These are phyloP conservation scores for Otolemur garnettii DNA, from an alignment of 2,113 vertebrate genomes.

Conservation along the genomic window DNA sequence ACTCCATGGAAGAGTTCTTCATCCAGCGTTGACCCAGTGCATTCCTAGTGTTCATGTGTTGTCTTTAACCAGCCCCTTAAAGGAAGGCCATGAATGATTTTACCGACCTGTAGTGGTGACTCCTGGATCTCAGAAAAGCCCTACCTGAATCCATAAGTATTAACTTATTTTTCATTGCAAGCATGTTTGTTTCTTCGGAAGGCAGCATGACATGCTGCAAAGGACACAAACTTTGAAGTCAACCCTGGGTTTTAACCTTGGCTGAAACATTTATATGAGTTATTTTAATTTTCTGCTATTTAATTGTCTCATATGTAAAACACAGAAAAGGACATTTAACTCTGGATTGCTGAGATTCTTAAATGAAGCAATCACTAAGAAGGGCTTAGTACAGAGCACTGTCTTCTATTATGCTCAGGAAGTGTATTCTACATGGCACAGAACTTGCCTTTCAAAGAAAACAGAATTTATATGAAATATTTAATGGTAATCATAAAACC, in stretches of 20 bases:
- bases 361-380: conserved; percentile 35
- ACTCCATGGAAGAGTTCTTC: neutral
- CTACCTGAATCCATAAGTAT: neutral
- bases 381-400: neutral
- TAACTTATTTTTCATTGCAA: conserved; percentile 1
- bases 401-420: neutral
- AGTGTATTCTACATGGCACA: neutral
- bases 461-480: neutral
- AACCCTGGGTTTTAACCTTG: neutral
- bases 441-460: conserved; percentile 34
- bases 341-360: conserved; percentile 22
- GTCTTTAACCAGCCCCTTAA: neutral
- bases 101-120: neutral
- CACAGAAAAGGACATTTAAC: conserved; percentile 7
- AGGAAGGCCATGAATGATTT: neutral
- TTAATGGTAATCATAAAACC: neutral
- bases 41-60: neutral
- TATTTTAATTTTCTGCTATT: conserved; percentile 57
- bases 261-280: neutral
- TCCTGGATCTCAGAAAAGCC: neutral
- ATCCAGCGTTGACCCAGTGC: neutral
- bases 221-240: conserved; percentile 16
- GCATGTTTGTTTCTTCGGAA: neutral
- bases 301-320: neutral
- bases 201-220: neutral